Evolutionary conservation across 2,113 vertebrate genomes (phyloP).

Genomic region (Coreoperca whiteheadi): DNA sequence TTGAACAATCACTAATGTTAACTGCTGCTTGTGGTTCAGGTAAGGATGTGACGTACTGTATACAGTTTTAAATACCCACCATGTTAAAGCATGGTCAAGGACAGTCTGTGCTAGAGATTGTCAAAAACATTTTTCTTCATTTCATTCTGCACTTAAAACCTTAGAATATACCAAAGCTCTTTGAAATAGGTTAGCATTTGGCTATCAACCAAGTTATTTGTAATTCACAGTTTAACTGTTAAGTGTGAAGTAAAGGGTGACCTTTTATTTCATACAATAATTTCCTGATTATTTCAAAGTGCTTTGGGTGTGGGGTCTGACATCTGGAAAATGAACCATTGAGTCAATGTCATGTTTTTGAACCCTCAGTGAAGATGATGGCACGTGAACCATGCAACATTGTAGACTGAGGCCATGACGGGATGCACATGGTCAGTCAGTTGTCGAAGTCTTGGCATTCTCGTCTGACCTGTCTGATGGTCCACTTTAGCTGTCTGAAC

Average conservation of each 20-base stretch:
- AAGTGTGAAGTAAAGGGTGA: neutral
- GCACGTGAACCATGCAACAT: neutral
- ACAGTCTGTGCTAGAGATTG: neutral
- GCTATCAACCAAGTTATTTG: neutral
- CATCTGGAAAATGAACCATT: neutral
- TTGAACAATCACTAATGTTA: neutral
- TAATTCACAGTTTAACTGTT: neutral
- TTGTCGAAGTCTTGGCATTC: neutral
- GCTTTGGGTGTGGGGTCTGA: neutral
- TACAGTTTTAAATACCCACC: neutral
- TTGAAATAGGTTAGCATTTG: neutral
- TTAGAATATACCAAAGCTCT: neutral
- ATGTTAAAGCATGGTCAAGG: neutral
- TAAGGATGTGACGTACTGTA: neutral
- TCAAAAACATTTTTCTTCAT: no score
- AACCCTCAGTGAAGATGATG: neutral
- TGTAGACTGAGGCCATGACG: neutral
- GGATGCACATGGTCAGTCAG: neutral
- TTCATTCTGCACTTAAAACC: neutral
- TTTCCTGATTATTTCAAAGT: neutral
- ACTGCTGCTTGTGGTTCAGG: neutral
- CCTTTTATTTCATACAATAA: neutral
- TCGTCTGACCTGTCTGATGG: neutral
- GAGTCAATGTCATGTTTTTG: neutral
- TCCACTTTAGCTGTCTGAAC: neutral